These are phyloP conservation scores for Brachionus paranguensis DNA, from an alignment of 1,140 invertebrate species.

Conservation along the genomic window DNA sequence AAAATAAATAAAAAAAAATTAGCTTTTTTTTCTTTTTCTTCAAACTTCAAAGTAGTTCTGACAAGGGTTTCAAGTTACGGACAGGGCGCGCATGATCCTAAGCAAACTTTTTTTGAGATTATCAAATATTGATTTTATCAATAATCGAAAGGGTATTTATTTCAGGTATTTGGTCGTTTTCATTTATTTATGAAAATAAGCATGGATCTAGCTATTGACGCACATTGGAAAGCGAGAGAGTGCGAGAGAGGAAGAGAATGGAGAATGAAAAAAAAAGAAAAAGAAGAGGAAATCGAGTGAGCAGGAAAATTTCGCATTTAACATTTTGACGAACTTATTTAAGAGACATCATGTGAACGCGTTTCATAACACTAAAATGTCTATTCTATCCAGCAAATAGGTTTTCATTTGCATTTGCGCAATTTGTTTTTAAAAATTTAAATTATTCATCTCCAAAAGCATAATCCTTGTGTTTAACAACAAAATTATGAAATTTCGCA, in stretches of 20 bases:
- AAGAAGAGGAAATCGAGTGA: not conserved
- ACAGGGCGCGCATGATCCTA: not conserved
- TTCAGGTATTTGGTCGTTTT: not conserved
- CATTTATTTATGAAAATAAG: not conserved
- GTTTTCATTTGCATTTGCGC: not conserved
- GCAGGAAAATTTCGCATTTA: not conserved
- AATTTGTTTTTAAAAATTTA: not conserved
- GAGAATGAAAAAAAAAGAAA: not conserved
- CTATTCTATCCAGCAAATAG: not conserved
- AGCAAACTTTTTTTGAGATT: not conserved
- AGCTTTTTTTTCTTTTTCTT: not conserved
- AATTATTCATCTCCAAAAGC: not conserved
- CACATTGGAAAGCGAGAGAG: not conserved
- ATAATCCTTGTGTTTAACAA: not conserved
- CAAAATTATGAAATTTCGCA: conserved; percentile 35
- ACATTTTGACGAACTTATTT: not conserved
- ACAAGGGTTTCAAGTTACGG: not conserved
- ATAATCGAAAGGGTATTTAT: not conserved
- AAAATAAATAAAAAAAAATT: not conserved
- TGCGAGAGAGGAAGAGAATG: not conserved
- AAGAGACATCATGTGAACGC: not conserved
- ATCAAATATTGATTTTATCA: not conserved
- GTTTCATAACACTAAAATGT: not conserved
- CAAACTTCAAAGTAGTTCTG: not conserved
- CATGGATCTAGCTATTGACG: not conserved